Evolutionary conservation across 2,888 invertebrate species (phyloP), one percentile per base, ranked within the genome.

Genomic region (Gymnocheta viridis): DNA sequence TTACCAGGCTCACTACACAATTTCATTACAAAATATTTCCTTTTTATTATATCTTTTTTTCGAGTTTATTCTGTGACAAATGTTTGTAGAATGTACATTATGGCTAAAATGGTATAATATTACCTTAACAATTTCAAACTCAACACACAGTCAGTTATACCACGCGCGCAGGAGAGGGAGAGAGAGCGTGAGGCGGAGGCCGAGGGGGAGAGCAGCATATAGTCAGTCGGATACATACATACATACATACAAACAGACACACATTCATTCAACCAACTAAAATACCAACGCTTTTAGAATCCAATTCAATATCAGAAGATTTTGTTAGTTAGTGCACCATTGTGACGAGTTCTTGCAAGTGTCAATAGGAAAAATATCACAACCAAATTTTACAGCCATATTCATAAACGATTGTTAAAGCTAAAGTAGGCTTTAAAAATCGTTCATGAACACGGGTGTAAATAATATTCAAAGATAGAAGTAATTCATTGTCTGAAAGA

Each of bases 21-120:
- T 77, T 78, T 66, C 54, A 72, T 73, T 41, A 41, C 66, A 69
- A 62, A 64, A 47, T 79, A 49, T 77, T 66, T 85, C 51, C 54
- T 54, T 82, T 51, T 51, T 27, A 17, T 56, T 66, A 9, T 67
- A 38, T 38, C 4, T 49, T 32, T 10, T 51, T 44, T 24, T 47
- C 29, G n/a, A 19, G 32, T 38, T 56, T 69, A 67, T 49, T 64
- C 35, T 58, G 82, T 78, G 82, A 82, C 82, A 82, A 82, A 82
- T 77, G 82, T 73, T 66, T 35, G 60, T 60, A 41, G 66, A 69
- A 72, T 67, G 82, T 54, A 60, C 72, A 72, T 82, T 77, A 72
- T 64, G 77, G 58, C 32, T 54, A 66, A 78, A 82, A 66, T 72
- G 60, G 70, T 72, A 66, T 58, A 72, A 78, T 60, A 82, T 76